phyloP scores from a whole-genome alignment of 2,113 vertebrate species.

The Nerophis ophidion region DNA sequence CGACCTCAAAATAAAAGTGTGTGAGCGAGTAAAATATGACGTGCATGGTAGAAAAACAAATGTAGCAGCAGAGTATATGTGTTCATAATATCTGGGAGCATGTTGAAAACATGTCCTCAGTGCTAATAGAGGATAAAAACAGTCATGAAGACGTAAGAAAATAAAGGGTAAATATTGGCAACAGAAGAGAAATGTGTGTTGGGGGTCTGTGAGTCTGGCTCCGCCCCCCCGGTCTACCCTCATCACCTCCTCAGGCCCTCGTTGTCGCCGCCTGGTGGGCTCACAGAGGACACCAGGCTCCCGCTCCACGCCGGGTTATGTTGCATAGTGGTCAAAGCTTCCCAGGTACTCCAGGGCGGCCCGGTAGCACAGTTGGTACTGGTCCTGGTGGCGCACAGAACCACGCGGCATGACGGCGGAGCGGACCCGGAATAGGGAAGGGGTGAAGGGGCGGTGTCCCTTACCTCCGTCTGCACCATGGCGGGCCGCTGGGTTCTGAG shows the following conservation, averaged over 20 bases:
- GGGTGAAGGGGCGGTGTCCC: neutral
- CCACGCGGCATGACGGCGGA: neutral
- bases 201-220: neutral
- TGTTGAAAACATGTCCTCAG: constrained; percentile 59
- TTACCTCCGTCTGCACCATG: constrained; percentile 98
- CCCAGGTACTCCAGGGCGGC: constrained; percentile 97
- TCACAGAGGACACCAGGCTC: constrained; percentile 69
- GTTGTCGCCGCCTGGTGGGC: constrained; percentile 55
- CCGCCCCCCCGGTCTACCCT: constrained; percentile 28
- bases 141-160: constrained; percentile 38
- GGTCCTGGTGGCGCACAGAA: constrained; percentile 76
- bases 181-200: neutral
- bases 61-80: constrained; percentile 64
- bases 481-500: constrained; percentile 91
- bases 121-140: constrained; percentile 51
- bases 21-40: constrained; percentile 33
- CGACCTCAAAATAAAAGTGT: constrained; percentile 33
- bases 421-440: too few relatives aligned
- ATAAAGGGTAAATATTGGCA: neutral
- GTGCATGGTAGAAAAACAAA: constrained; percentile 54
- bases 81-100: constrained; percentile 50
- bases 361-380: constrained; percentile 96
- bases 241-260: constrained; percentile 14
- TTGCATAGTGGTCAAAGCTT: constrained; percentile 99
- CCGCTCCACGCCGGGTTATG: constrained; percentile 77